These are phyloP conservation scores for Drosophila bipectinata DNA, from an alignment of 1,140 invertebrate genomes.

Conservation along the genomic window DNA sequence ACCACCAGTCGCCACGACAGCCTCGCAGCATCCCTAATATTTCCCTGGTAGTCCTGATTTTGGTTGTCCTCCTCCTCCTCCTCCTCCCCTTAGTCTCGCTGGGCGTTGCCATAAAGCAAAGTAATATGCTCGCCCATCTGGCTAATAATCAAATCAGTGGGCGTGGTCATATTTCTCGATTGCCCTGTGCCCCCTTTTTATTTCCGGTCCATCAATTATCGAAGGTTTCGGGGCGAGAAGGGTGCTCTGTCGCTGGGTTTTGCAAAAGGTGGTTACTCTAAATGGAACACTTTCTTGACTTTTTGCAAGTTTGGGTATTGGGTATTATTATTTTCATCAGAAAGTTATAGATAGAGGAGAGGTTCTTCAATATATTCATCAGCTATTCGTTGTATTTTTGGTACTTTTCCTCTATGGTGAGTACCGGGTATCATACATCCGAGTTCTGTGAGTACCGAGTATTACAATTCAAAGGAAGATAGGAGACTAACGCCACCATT, in stretches of 20 bases:
- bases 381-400: too few species aligned
- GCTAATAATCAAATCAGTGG: conserved; percentile 53
- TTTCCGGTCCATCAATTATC: conserved; percentile 46
- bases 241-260: too few species aligned
- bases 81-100: neutral
- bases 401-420: too few species aligned
- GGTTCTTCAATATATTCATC: too few species aligned
- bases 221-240: neutral
- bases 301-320: neutral
- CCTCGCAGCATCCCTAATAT: conserved; percentile 21
- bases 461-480: too few species aligned
- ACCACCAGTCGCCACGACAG: conserved; percentile 26
- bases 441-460: too few species aligned
- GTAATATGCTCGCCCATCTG: conserved; percentile 51
- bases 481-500: too few species aligned
- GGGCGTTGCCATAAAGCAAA: conserved; percentile 39
- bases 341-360: too few species aligned
- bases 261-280: neutral
- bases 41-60: neutral
- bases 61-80: neutral
- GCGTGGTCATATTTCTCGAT: conserved; percentile 40
- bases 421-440: too few species aligned
- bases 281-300: neutral
- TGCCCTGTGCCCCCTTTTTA: conserved; percentile 28
- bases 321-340: neutral